Conservation (phyloP, 2,888 invertebrate species). For the Hirtodrosophila confusa region DNA sequence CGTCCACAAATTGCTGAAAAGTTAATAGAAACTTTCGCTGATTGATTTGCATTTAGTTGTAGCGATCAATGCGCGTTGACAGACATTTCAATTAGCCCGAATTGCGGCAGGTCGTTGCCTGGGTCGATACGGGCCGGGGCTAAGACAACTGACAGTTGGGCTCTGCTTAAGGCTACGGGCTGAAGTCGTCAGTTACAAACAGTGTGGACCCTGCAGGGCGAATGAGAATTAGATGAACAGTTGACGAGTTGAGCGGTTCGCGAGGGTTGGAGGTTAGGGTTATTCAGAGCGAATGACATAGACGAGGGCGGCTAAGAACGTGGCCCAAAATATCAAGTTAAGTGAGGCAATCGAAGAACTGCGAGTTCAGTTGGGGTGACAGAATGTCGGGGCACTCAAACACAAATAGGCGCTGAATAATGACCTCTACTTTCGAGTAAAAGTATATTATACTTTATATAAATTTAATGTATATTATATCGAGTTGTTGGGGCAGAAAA, state of each 20-base stretch:
- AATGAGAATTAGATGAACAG: conserved; percentile 69
- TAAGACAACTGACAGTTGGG: conserved; percentile 7
- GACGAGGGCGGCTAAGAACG: conserved; percentile 1
- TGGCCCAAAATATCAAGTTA: no score
- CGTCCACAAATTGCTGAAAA: conserved; percentile 45
- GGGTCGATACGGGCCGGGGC: neutral
- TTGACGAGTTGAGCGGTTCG: conserved; percentile 62
- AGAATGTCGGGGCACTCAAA: no score
- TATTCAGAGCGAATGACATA: neutral
- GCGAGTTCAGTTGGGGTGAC: no score
- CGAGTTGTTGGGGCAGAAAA: no score
- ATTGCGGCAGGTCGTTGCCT: conserved; percentile 53
- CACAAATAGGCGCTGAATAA: no score
- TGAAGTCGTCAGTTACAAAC: conserved; percentile 53
- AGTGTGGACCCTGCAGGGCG: conserved; percentile 44
- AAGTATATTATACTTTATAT: no score
- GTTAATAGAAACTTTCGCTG: conserved; percentile 71
- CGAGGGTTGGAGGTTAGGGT: conserved; percentile 9
- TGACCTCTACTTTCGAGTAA: no score
- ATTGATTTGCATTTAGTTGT: conserved; percentile 75
- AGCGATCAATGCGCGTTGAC: conserved; percentile 57
- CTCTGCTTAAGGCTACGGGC: neutral
- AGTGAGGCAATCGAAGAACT: no score
- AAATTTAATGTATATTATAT: no score
- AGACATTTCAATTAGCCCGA: conserved; percentile 75